Conservation (phyloP, 2,113 vertebrate species). For the Coracopsis vasa region DNA sequence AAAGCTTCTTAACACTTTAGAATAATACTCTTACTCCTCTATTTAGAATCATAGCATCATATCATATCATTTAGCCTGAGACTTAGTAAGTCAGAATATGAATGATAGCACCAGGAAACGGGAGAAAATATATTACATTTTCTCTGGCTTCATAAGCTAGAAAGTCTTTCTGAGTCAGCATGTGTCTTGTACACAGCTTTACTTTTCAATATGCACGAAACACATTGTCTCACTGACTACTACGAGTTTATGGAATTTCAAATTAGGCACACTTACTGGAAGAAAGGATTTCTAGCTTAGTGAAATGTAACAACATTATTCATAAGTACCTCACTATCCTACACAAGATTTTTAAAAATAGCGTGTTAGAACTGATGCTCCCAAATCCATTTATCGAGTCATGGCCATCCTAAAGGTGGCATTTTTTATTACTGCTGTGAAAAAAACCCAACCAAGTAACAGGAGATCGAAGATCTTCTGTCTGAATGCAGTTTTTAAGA, state of each 20-base stretch:
- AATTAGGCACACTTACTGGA: not conserved
- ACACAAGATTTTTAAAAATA: not conserved
- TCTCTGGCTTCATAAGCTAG: not conserved
- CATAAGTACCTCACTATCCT: not conserved
- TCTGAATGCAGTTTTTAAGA: not conserved
- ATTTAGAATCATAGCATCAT: not conserved
- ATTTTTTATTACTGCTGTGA: not conserved
- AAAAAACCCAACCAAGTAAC: accelerated
- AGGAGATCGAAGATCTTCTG: not conserved
- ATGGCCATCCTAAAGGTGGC: accelerated
- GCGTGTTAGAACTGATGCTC: not conserved
- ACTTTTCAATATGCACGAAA: not conserved
- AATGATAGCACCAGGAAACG: not conserved
- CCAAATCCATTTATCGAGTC: not conserved
- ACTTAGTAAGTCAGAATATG: not conserved
- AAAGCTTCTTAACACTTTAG: not conserved
- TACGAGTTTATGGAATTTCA: not conserved
- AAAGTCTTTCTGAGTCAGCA: not conserved
- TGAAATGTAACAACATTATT: not conserved
- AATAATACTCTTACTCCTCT: not conserved
- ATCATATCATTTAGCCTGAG: not conserved
- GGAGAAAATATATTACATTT: not conserved
- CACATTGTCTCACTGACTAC: not conserved
- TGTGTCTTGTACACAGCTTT: not conserved
- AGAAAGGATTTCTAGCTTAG: not conserved